These are phyloP conservation scores for Excalfactoria chinensis DNA, from an alignment of 2,113 vertebrate species.

Conservation along the genomic window DNA sequence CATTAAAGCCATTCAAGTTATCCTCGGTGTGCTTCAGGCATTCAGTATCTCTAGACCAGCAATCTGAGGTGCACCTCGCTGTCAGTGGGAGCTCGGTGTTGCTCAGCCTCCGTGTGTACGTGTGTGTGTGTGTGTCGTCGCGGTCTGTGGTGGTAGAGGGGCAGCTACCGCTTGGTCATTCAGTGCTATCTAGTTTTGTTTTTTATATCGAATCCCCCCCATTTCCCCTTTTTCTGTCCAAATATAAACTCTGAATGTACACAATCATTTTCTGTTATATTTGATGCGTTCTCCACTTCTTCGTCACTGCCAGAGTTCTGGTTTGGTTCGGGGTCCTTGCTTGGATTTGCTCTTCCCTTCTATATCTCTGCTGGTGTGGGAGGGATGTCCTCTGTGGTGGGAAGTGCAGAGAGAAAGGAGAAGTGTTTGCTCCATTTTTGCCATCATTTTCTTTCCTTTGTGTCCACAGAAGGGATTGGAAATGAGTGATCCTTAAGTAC, in stretches of 20 bases:
- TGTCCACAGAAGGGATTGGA: too few relatives aligned
- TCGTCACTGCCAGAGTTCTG: accelerated
- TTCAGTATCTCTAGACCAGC: slow-evolving; percentile 17
- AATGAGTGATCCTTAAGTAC: too few relatives aligned
- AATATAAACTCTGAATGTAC: slow-evolving; percentile 49
- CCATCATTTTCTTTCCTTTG: too few relatives aligned
- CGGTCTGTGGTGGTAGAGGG: not conserved
- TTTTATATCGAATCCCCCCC: not conserved
- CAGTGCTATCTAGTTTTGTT: not conserved
- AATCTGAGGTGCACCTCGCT: not conserved
- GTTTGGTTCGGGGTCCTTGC: not conserved
- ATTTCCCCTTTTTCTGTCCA: not conserved
- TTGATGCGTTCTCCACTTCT: not conserved
- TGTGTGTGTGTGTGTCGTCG: not conserved
- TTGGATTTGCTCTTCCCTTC: accelerated
- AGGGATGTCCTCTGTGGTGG: accelerated
- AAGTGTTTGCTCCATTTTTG: not conserved
- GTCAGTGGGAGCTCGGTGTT: not conserved
- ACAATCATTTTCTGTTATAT: not conserved
- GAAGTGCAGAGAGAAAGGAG: not conserved
- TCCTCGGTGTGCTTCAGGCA: slow-evolving; percentile 12
- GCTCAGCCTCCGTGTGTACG: not conserved
- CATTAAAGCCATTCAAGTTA: slow-evolving; percentile 59
- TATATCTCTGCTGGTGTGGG: not conserved
- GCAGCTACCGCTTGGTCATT: not conserved